phyloP scores from a whole-genome alignment of 1,140 invertebrate genomes.

The Apolygus lucorum region DNA sequence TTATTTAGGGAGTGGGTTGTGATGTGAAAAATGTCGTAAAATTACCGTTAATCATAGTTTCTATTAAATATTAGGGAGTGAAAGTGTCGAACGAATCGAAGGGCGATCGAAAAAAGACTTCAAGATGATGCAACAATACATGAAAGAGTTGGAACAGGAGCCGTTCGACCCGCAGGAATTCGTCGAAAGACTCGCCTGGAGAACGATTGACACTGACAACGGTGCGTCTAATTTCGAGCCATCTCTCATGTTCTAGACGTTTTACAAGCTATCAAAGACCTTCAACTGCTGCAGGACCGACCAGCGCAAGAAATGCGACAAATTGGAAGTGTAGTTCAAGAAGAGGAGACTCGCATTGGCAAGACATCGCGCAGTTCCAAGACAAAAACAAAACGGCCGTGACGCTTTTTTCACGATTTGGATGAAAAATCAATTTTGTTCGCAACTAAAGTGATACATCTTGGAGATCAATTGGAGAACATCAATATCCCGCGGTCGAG shows the following conservation, averaged over 20 bases:
- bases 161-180: constrained; percentile 96
- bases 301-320: constrained; percentile 81
- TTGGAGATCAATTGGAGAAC: constrained; percentile 94
- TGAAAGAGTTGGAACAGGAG: constrained; percentile 50
- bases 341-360: constrained; percentile 79
- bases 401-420: constrained; percentile 79
- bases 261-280: constrained; percentile 76
- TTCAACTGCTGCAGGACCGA: constrained; percentile 69
- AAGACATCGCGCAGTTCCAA: constrained; percentile 71
- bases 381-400: constrained; percentile 85
- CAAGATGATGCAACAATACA: constrained; percentile 28
- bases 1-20: too few species aligned
- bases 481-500: constrained; percentile 89
- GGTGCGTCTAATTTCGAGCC: constrained; percentile 57
- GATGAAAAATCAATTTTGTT: constrained; percentile 95
- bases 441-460: constrained; percentile 92
- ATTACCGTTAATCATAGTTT: too few species aligned
- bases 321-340: constrained; percentile 68
- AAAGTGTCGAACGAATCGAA: too few species aligned
- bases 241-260: constrained; percentile 76
- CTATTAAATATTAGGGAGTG: too few species aligned
- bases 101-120: too few species aligned
- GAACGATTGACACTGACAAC: constrained; percentile 71
- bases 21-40: too few species aligned
- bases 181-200: constrained; percentile 91